phyloP scores from a whole-genome alignment of 2,113 vertebrate species.

The Megaceryle torquata region DNA sequence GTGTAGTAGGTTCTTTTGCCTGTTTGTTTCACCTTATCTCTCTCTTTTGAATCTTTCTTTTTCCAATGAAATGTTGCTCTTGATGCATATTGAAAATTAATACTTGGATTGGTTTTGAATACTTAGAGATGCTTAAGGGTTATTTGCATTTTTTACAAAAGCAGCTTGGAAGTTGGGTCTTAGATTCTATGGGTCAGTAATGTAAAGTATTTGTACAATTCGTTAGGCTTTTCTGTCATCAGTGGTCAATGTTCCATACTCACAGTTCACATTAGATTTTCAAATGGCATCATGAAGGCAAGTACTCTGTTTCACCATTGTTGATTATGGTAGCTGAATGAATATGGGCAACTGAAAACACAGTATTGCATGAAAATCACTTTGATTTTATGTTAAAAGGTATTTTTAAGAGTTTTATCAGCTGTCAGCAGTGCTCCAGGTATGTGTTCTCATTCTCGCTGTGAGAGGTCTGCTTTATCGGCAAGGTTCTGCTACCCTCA shows the following conservation, averaged over 20 bases:
- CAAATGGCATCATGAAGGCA: neutral
- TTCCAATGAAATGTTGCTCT: neutral
- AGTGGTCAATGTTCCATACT: neutral
- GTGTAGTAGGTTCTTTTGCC: neutral
- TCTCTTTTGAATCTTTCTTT: neutral
- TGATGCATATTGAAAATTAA: neutral
- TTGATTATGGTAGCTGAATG: neutral
- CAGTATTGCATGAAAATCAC: neutral
- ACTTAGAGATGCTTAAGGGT: neutral
- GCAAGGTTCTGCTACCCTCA: neutral
- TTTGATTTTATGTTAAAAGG: no score
- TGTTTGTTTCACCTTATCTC: neutral
- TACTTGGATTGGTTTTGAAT: neutral
- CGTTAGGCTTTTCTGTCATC: neutral
- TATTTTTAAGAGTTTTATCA: neutral
- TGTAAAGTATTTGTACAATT: neutral
- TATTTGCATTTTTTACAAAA: neutral
- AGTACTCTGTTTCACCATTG: neutral
- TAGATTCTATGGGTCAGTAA: neutral
- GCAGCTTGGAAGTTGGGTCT: neutral
- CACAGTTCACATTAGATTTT: neutral
- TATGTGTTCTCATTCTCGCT: rapidly evolving
- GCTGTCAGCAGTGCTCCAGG: neutral
- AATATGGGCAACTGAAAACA: neutral
- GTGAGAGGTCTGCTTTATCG: neutral